Evolutionary conservation across 2,113 vertebrate species (phyloP).

Genomic region (Anthoscopus minutus): DNA sequence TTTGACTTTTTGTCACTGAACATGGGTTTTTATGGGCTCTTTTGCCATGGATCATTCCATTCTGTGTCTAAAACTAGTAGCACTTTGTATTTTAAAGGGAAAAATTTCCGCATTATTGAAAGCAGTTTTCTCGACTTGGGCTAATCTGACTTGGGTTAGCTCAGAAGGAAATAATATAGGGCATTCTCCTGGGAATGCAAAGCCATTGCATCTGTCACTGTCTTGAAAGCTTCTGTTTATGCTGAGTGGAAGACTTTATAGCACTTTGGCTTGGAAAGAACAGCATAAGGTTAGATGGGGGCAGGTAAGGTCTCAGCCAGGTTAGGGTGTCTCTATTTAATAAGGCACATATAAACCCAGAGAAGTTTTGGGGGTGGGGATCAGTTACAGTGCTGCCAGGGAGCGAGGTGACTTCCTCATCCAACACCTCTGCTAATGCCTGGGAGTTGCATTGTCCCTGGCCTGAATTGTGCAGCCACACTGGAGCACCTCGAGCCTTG

Average conservation of each 20-base stretch:
- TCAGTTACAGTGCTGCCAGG: neutral
- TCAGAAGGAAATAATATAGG: neutral
- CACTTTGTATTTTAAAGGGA: neutral
- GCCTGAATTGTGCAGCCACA: neutral
- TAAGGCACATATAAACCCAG: rapidly evolving
- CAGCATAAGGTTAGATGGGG: neutral
- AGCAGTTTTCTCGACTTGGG: neutral
- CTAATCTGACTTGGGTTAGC: neutral
- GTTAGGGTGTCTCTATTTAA: neutral
- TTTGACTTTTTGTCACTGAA: neutral
- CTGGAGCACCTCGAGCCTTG: neutral
- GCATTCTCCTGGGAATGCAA: neutral
- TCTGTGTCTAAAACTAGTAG: neutral
- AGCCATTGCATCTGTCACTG: neutral
- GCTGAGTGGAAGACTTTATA: neutral
- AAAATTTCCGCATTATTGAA: neutral
- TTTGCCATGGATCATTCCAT: neutral
- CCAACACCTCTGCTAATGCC: neutral
- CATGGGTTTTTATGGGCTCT: neutral
- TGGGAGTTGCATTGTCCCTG: neutral
- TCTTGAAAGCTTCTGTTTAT: neutral
- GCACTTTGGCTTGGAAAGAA: neutral
- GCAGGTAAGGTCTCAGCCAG: neutral
- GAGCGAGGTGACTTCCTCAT: neutral
- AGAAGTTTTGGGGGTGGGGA: neutral